phyloP scores from a whole-genome alignment of 1,140 invertebrate species.

The Oncopodura yosiiana region DNA sequence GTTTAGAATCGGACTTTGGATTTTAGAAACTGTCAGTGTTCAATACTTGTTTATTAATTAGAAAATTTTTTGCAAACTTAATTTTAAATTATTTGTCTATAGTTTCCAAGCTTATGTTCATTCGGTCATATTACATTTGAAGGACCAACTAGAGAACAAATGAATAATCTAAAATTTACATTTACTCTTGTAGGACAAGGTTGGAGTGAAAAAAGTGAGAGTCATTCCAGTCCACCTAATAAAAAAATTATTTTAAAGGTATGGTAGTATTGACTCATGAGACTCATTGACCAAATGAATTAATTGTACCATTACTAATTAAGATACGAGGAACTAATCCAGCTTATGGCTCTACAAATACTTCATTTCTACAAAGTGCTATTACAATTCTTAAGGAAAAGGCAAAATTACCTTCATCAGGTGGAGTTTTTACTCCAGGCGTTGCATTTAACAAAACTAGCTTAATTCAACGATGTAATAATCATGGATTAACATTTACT shows the following conservation, averaged over 20 bases:
- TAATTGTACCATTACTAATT: background rate
- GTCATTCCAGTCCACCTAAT: conserved; percentile 51
- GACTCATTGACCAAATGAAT: no score
- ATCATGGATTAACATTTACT: conserved; percentile 50
- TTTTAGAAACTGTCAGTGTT: conserved; percentile 55
- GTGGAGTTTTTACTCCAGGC: conserved; percentile 52
- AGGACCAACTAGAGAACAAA: conserved; percentile 53
- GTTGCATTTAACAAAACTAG: conserved; percentile 53
- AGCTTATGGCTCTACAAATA: conserved; percentile 72
- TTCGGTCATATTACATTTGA: conserved; percentile 55
- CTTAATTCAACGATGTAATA: conserved; percentile 50
- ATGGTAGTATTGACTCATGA: background rate
- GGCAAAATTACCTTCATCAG: conserved; percentile 58
- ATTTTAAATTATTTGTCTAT: conserved; percentile 49
- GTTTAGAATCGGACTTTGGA: conserved; percentile 50
- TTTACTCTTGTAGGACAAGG: conserved; percentile 64
- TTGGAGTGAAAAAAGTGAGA: conserved; percentile 58
- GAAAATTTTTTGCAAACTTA: conserved; percentile 64
- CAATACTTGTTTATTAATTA: conserved; percentile 52
- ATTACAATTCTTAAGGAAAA: conserved; percentile 64
- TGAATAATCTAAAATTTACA: conserved; percentile 53
- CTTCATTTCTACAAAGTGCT: conserved; percentile 58
- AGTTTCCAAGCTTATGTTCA: conserved; percentile 66
- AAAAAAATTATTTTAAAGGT: conserved; percentile 56
- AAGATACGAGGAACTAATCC: conserved; percentile 55